Evolutionary conservation across 1,140 invertebrate species (phyloP).

Genomic region (Temnothorax curvispinosus): DNA sequence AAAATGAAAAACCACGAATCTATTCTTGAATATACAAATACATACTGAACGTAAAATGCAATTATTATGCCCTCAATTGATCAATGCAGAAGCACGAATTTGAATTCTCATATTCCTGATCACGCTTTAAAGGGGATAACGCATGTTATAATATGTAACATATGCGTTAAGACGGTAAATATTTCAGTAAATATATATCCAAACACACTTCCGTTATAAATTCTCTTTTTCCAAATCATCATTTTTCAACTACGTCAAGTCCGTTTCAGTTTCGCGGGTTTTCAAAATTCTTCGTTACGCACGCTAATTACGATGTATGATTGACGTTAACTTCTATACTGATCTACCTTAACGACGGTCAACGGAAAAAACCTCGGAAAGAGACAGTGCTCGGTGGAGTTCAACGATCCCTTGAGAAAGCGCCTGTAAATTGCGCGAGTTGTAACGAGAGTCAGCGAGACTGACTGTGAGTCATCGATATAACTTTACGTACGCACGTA

Average conservation of each 20-base stretch:
- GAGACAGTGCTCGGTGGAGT: conserved; percentile 17
- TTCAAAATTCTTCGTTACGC: neutral
- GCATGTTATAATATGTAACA: neutral
- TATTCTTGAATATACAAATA: neutral
- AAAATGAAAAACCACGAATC: conserved; percentile 46
- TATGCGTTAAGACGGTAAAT: neutral
- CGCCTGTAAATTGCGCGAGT: conserved; percentile 64
- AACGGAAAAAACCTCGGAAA: neutral
- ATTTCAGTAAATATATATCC: neutral
- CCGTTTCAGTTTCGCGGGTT: neutral
- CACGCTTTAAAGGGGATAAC: neutral
- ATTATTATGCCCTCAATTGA: neutral
- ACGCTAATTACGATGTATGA: neutral
- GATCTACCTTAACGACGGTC: neutral
- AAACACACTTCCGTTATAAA: neutral
- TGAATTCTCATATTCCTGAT: neutral
- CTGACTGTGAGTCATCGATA: conserved; percentile 74
- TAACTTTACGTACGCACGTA: conserved; percentile 72
- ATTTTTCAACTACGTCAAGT: neutral
- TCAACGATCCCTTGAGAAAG: conserved; percentile 65
- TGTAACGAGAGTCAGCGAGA: conserved; percentile 65
- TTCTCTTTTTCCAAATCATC: neutral
- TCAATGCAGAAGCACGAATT: neutral
- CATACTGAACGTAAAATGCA: neutral
- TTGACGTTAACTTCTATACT: neutral